Percentiles rank a stretch among this genome's conserved stretches.
phyloP scores from a whole-genome alignment of 2,888 invertebrate genomes.

The Callosobruchus maculatus region DNA sequence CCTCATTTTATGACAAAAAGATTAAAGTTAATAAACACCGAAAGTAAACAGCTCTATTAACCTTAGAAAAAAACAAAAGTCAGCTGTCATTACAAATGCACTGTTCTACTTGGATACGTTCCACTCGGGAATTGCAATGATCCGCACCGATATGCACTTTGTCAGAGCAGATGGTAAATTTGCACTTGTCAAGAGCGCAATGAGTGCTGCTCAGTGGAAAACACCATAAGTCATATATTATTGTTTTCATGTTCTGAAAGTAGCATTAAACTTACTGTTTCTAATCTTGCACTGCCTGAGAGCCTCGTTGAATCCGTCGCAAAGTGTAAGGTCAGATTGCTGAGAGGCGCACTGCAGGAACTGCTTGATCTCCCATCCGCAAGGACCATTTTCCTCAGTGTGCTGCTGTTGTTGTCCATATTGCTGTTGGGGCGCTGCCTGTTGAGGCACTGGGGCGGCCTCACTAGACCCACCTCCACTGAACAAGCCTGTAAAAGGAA shows the following conservation, averaged over 20 bases:
- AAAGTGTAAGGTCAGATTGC: constrained; percentile 84
- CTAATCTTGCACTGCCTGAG: constrained; percentile 89
- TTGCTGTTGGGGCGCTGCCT: constrained; percentile 48
- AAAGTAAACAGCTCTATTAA: too few relatives aligned
- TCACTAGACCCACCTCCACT: constrained; percentile 51
- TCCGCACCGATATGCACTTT: too few relatives aligned
- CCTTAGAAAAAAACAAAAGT: too few relatives aligned
- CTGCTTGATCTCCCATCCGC: constrained; percentile 93
- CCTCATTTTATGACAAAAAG: too few relatives aligned
- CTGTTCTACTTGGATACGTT: too few relatives aligned
- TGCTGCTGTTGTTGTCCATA: constrained; percentile 44
- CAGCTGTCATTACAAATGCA: too few relatives aligned
- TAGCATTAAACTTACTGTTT: constrained; percentile 57
- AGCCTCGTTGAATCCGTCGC: constrained; percentile 97
- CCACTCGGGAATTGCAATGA: too few relatives aligned
- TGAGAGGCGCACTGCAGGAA: constrained; percentile 93
- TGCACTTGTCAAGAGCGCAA: too few relatives aligned
- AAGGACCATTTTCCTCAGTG: constrained; percentile 61
- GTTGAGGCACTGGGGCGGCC: constrained; percentile 40
- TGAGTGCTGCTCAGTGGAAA: too few relatives aligned
- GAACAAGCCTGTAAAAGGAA: constrained; percentile 59
- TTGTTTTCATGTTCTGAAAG: neutral
- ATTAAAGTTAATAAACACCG: too few relatives aligned
- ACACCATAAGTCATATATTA: too few relatives aligned
- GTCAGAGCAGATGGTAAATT: too few relatives aligned